Evolutionary conservation across 2,888 invertebrate species (phyloP).

Genomic region (Thereva nobilitata): DNA sequence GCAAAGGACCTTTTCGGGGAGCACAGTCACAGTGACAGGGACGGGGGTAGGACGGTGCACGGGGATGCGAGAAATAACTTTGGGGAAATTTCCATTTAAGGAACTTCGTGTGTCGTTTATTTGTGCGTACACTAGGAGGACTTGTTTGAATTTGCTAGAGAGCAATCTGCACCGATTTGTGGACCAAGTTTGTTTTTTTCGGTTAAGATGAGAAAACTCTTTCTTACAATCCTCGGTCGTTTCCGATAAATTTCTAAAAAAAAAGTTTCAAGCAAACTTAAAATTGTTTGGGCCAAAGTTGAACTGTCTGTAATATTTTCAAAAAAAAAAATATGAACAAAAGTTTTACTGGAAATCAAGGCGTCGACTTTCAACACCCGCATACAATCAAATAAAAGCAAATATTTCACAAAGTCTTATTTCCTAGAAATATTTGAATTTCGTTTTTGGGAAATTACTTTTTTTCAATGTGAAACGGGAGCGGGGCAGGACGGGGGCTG

Average conservation of each 20-base stretch:
- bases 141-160: constrained; percentile 29
- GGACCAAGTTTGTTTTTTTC: constrained; percentile 25
- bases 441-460: too few relatives aligned
- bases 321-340: constrained; percentile 17
- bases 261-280: constrained; percentile 22
- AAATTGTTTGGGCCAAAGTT: constrained; percentile 32
- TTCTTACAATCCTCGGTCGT: constrained; percentile 29
- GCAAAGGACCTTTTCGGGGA: too few relatives aligned
- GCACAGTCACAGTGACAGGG: too few relatives aligned
- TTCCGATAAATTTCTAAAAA: constrained; percentile 32
- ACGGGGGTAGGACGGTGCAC: not conserved
- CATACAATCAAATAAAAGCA: too few relatives aligned
- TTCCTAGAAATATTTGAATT: too few relatives aligned
- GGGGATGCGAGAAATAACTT: constrained; percentile 30
- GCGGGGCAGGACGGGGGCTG: too few relatives aligned
- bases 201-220: constrained; percentile 29
- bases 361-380: too few relatives aligned
- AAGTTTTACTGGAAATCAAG: not conserved
- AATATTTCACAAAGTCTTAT: too few relatives aligned
- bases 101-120: constrained; percentile 35
- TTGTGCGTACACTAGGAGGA: constrained; percentile 22
- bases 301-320: constrained; percentile 25
- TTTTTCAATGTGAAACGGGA: too few relatives aligned
- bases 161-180: constrained; percentile 32
- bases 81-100: constrained; percentile 38